Evolutionary conservation across 2,797 vertebrate species (phyloP).

Genomic region (Falco peregrinus): DNA sequence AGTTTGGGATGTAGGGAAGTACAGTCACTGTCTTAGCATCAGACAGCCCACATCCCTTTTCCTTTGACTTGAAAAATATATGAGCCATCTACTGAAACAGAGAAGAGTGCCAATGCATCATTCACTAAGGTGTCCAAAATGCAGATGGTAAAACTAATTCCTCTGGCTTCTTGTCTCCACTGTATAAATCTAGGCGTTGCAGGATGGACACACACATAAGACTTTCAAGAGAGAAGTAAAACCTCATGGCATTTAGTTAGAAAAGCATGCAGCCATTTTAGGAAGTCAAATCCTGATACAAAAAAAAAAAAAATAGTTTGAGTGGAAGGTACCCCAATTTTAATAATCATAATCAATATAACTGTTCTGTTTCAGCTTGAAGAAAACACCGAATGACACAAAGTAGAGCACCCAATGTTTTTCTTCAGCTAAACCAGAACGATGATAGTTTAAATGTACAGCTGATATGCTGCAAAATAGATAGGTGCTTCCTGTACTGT

Average conservation of each 20-base stretch:
- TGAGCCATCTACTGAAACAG: background rate
- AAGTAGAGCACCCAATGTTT: background rate
- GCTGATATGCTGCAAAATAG: background rate
- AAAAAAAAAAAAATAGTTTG: background rate
- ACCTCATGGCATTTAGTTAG: conserved; percentile 13
- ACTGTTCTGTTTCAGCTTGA: conserved; percentile 20
- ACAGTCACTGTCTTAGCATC: background rate
- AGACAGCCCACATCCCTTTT: background rate
- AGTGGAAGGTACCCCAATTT: conserved; percentile 9
- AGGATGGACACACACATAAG: too few species aligned
- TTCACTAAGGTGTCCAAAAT: background rate
- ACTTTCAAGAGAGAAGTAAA: conserved; percentile 53
- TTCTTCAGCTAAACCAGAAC: conserved; percentile 15
- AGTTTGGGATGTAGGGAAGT: background rate
- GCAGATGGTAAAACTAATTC: background rate
- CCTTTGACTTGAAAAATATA: background rate
- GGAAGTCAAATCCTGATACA: conserved; percentile 14
- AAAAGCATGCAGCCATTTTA: conserved; percentile 18
- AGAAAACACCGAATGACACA: background rate
- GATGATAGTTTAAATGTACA: background rate
- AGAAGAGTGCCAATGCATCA: background rate
- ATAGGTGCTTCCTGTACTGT: conserved; percentile 17
- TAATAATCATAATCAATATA: conserved; percentile 42
- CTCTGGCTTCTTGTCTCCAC: conserved; percentile 11
- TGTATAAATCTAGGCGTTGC: background rate